These are phyloP conservation scores for Coptodon bakossiorum DNA, from an alignment of 2,113 vertebrate genomes.

Conservation along the genomic window DNA sequence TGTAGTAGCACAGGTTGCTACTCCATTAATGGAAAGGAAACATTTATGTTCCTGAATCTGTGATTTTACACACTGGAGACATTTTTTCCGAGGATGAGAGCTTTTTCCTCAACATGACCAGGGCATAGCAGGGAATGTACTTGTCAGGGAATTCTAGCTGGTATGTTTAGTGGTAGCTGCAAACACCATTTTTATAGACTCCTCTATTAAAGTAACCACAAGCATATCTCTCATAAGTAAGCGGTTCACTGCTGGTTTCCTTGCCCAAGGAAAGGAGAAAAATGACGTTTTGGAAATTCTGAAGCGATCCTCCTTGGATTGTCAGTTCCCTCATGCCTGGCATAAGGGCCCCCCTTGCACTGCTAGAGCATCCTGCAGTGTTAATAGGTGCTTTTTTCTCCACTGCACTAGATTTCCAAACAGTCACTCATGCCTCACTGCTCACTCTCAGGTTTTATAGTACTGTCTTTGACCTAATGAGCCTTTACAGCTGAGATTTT, in stretches of 20 bases:
- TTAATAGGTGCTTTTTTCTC: slow-evolving; percentile 7
- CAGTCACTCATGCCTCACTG: background rate
- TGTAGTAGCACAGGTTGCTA: background rate
- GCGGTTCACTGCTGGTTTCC: slow-evolving; percentile 4
- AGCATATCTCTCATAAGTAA: slow-evolving; percentile 18
- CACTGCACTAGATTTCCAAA: background rate
- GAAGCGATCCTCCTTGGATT: slow-evolving; percentile 5
- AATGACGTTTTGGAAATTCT: slow-evolving; percentile 45
- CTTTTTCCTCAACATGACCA: background rate
- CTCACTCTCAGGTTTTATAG: background rate
- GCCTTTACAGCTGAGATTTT: background rate
- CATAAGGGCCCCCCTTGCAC: background rate
- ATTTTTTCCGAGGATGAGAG: background rate
- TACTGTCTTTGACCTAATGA: slow-evolving; percentile 7
- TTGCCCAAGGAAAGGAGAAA: slow-evolving; percentile 11
- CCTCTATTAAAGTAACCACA: slow-evolving; percentile 46
- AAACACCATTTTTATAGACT: background rate
- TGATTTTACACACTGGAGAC: slow-evolving; percentile 15
- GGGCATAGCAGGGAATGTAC: slow-evolving; percentile 5
- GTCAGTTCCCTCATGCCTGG: background rate
- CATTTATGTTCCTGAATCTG: background rate
- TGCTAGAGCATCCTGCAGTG: slow-evolving; percentile 3
- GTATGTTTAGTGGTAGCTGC: background rate
- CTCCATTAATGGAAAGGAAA: background rate
- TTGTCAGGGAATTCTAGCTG: slow-evolving; percentile 56